Evolutionary conservation across 2,888 invertebrate genomes (phyloP), one percentile per base, ranked within the genome.

Genomic region (Archips crataeganus): DNA sequence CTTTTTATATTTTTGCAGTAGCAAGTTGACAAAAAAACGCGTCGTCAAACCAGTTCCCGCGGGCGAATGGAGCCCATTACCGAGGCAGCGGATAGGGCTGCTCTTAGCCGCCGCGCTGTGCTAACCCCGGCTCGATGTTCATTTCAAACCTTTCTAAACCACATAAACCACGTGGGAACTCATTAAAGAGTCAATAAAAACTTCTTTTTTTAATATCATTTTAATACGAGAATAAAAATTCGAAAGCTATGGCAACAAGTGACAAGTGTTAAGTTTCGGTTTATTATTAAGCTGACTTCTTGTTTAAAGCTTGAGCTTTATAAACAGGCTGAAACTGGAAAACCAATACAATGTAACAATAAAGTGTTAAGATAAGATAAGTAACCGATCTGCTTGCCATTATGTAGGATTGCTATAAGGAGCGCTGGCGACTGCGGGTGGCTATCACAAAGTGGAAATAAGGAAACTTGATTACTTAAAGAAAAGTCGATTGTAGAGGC

Each of bases 1-100:
- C 66, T 57, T 68, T 65, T 70, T 64, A 74, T 60, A 61, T 64
- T 69, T 74, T 70, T 74, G 74, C 74, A 74, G 70, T 74, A 70
- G 77, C 77, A 78, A 78, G 78, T 81, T 84, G 82, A 83, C 79
- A 80, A 69, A 74, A 74, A 74, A 82, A 79, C 80, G 76, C 77
- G 75, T 71, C 75, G 79, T 81, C 77, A 85, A 90, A 91, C 91
- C 90, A 84, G 90, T 91, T 90, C 87, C 88, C 83, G 84, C 86
- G 87, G 85, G 88, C 85, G 86, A 86, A 84, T 85, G 82, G 85
- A 71, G 74, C 75, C 77, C 76, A 77, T 79, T 76, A 78, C 77
- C 75, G 76, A 78, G 74, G 73, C 74, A 77, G 71, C 76, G 70
- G 67, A 62, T 75, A 80, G 73, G 76, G 74, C 74, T 70, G 75